Percentiles rank a stretch among this genome's conserved stretches.
These are phyloP conservation scores for Neodiprion lecontei DNA, from an alignment of 1,140 invertebrate genomes.

Conservation along the genomic window DNA sequence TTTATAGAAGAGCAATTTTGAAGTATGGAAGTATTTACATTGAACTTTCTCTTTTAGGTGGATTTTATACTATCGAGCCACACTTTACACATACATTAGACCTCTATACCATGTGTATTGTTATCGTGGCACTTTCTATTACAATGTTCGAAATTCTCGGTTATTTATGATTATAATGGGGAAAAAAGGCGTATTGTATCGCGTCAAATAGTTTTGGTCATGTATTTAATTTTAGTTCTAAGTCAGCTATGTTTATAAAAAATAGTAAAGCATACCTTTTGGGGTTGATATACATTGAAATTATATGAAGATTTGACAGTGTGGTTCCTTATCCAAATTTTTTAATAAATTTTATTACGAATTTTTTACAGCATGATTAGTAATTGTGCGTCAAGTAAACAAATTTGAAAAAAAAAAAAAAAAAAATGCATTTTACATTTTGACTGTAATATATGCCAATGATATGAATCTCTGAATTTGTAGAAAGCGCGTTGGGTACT, in stretches of 20 bases:
- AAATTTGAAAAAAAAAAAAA: no score
- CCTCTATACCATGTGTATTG: neutral
- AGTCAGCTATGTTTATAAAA: no score
- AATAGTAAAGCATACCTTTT: no score
- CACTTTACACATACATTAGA: neutral
- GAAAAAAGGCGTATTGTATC: no score
- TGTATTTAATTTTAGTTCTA: neutral
- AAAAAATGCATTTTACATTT: constrained; percentile 1
- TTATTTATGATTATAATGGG: no score
- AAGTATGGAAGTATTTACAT: neutral
- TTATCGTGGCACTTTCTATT: no score
- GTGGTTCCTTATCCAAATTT: no score
- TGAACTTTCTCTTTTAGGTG: neutral
- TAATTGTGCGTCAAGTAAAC: neutral
- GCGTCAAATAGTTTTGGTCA: neutral
- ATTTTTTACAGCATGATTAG: neutral
- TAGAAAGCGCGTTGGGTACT: neutral
- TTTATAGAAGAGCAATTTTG: neutral
- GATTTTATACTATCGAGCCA: neutral
- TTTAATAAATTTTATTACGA: neutral
- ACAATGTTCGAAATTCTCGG: no score
- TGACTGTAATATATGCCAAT: neutral
- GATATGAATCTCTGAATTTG: neutral
- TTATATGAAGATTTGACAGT: no score
- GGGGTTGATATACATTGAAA: no score